Percentiles rank a stretch among this genome's conserved stretches.
These are phyloP conservation scores for Diachasma alloeum DNA, from an alignment of 1,140 invertebrate genomes.

Conservation along the genomic window DNA sequence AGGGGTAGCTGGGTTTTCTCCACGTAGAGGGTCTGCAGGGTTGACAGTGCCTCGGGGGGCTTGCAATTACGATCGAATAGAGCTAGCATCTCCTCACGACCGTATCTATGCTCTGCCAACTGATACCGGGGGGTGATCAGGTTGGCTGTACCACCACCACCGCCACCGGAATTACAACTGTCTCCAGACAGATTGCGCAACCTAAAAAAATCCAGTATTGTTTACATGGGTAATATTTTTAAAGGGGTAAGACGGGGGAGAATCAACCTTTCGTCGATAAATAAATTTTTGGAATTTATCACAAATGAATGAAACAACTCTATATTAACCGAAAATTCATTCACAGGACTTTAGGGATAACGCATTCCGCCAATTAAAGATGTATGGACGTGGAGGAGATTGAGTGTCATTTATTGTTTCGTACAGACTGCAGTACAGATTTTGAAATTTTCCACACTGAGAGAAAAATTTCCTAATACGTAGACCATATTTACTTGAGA, in stretches of 20 bases:
- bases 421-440: no score
- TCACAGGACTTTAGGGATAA: no score
- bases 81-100: constrained; percentile 88
- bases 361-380: no score
- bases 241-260: not conserved
- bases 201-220: constrained; percentile 50
- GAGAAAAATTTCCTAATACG: no score
- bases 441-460: no score
- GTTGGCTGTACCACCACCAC: constrained; percentile 60
- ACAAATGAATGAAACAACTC: no score
- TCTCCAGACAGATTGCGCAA: constrained; percentile 72
- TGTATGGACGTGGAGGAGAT: no score
- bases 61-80: constrained; percentile 76
- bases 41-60: constrained; percentile 73
- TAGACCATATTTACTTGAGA: no score
- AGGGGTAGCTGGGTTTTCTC: constrained; percentile 82
- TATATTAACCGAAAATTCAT: no score
- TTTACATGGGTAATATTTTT: not conserved
- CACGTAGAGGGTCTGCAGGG: constrained; percentile 73
- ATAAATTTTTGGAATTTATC: no score
- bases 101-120: constrained; percentile 81
- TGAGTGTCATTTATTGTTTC: no score
- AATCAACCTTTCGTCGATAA: no score
- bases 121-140: constrained; percentile 67
- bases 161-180: constrained; percentile 55